Base-by-base conservation (phyloP, 2,113 vertebrate species). In the Heloderma charlesbogerti region DNA sequence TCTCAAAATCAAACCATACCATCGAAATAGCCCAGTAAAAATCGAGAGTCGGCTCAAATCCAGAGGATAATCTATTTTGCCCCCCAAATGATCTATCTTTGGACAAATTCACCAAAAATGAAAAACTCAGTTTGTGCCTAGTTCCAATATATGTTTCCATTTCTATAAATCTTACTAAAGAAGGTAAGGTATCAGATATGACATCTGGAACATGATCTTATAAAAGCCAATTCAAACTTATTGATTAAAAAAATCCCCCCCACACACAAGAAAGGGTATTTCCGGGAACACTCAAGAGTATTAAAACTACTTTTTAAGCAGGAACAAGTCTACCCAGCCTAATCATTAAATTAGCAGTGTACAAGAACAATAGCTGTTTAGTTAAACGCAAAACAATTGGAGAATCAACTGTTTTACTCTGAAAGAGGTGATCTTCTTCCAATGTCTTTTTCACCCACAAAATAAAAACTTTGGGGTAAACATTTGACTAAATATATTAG, bases 271-370 rank as follows among this genome's bases (percentile, higher is more conserved):
- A 72, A 71, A 54, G 6, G 48, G 51, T 37, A 74, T 54, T 74
- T 86, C 37, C 22, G 29, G 48, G 51, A 74, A 74, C 20, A 74
- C 8, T 3, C 31, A 51, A 74, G 31, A 25, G 45, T 57, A 54
- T 87, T 29, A 83, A 57, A 86, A 57, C 60, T 86, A 69, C 45
- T 60, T 90, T 90, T 69, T 75, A 43, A 86, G 63, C 34, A 57
- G 75, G 25, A 69, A 43, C n/a, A 80, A 57, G n/a, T 80, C 34
- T 34, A 69, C 54, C 43, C 34, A 79, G 74, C 66, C 63, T 43
- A 85, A 31, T 45, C 74, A 79, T 90, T 89, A 83, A 89, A 89
- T 72, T 82, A 83, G 25, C 88, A 83, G 79, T 72, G n/a, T 80
- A 54, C n/a, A 69, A 63, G 27, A 86, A 60, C 29, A 86, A 80